These are phyloP conservation scores for Leptinotarsa peninsularis DNA, from an alignment of 2,888 invertebrate genomes.

Conservation along the genomic window DNA sequence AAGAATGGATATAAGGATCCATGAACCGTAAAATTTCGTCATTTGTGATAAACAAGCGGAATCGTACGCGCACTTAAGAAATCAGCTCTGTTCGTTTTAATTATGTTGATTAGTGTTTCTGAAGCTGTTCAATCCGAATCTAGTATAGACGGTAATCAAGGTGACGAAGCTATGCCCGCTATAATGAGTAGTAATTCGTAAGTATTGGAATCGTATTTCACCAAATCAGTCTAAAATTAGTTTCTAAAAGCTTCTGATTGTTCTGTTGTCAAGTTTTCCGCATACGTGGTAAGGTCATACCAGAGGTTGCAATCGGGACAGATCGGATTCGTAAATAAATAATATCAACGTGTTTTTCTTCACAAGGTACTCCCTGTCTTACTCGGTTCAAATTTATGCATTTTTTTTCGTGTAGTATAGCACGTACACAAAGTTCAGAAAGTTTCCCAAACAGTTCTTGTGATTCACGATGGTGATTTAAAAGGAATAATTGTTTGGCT, in stretches of 20 bases:
- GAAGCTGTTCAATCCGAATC: constrained; percentile 63
- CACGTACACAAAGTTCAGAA: background rate
- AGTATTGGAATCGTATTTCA: constrained; percentile 50
- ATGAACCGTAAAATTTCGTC: constrained; percentile 37
- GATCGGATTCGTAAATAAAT: background rate
- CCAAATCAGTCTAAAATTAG: constrained; percentile 27
- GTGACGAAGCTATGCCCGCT: constrained; percentile 65
- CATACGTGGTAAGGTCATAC: constrained; percentile 25
- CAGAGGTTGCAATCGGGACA: background rate
- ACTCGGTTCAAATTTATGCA: background rate
- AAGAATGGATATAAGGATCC: constrained; percentile 32
- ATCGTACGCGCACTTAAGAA: constrained; percentile 22
- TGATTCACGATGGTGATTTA: background rate
- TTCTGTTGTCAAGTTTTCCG: constrained; percentile 26
- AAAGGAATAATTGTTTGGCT: constrained; percentile 7
- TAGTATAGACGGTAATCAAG: constrained; percentile 38
- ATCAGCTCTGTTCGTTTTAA: constrained; percentile 56
- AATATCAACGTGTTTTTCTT: background rate
- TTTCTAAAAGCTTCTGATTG: background rate
- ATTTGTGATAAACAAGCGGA: constrained; percentile 34
- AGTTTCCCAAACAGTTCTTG: constrained; percentile 23
- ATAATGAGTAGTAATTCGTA: constrained; percentile 64
- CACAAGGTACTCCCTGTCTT: too few relatives aligned
- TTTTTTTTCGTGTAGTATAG: background rate
- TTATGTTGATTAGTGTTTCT: constrained; percentile 67